Percentiles rank a stretch among this genome's conserved stretches.
Evolutionary conservation across 1,140 invertebrate species (phyloP).

Genomic region (Cydia fagiglandana): DNA sequence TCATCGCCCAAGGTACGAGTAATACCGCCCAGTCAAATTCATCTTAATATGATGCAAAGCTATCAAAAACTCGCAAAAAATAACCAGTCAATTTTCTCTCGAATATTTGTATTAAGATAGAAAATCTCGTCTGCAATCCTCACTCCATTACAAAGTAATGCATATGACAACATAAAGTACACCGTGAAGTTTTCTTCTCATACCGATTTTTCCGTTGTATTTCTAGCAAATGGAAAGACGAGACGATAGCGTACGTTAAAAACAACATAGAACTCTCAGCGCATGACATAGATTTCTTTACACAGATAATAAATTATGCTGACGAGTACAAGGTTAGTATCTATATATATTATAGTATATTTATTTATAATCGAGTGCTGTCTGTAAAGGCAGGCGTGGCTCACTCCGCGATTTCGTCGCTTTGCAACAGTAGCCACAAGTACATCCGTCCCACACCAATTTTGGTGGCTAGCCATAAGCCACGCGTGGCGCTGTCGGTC

Average conservation of each 20-base stretch:
- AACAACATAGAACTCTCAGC: conserved; percentile 62
- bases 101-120: not conserved
- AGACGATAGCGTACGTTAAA: conserved; percentile 46
- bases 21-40: not conserved
- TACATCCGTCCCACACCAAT: too few species aligned
- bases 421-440: too few species aligned
- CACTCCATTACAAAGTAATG: conserved; percentile 16
- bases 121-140: not conserved
- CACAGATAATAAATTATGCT: conserved; percentile 55
- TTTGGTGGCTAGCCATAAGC: too few species aligned
- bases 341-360: not conserved
- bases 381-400: too few species aligned
- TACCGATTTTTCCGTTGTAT: conserved; percentile 17
- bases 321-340: conserved; percentile 51
- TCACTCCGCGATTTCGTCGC: too few species aligned
- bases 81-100: conserved; percentile 27
- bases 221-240: conserved; percentile 52
- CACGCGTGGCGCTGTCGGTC: too few species aligned
- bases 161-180: conserved; percentile 22
- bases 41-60: not conserved
- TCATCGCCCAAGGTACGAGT: too few species aligned
- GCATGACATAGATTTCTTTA: conserved; percentile 60
- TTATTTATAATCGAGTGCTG: not conserved
- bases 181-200: not conserved
- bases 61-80: not conserved